Conservation (phyloP, 2,888 invertebrate genomes). For the Embidobia sp. region DNA sequence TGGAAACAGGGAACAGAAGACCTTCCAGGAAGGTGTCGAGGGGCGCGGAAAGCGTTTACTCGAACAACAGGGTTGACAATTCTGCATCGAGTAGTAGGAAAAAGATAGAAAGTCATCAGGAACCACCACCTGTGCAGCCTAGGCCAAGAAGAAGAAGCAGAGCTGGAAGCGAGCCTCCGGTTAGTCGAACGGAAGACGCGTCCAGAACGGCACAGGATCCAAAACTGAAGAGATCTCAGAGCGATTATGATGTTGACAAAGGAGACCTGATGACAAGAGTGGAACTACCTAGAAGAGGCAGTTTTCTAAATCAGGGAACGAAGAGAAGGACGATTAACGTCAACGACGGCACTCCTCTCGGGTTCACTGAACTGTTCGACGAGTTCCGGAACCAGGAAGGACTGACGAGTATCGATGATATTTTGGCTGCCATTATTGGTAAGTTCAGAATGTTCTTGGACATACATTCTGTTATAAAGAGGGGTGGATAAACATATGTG, state of each 20-base stretch:
- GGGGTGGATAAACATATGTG: no score
- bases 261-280: constrained; percentile 93
- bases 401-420: constrained; percentile 93
- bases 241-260: constrained; percentile 83
- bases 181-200: constrained; percentile 71
- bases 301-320: constrained; percentile 91
- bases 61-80: constrained; percentile 65
- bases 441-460: constrained; percentile 29
- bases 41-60: constrained; percentile 57
- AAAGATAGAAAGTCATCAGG: constrained; percentile 70
- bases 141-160: constrained; percentile 70
- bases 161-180: constrained; percentile 79
- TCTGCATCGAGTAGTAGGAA: constrained; percentile 72
- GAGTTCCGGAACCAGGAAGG: constrained; percentile 94
- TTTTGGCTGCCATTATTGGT: constrained; percentile 91
- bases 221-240: constrained; percentile 82
- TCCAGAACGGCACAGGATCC: constrained; percentile 70
- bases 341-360: constrained; percentile 90
- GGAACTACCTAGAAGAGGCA: constrained; percentile 92
- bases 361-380: constrained; percentile 93
- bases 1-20: constrained; percentile 29
- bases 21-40: constrained; percentile 35
- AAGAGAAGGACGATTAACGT: constrained; percentile 86
- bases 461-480: background rate
- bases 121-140: constrained; percentile 4